Evolutionary conservation across 2,797 vertebrate species (phyloP).

Genomic region (Poliocrania exsul): DNA sequence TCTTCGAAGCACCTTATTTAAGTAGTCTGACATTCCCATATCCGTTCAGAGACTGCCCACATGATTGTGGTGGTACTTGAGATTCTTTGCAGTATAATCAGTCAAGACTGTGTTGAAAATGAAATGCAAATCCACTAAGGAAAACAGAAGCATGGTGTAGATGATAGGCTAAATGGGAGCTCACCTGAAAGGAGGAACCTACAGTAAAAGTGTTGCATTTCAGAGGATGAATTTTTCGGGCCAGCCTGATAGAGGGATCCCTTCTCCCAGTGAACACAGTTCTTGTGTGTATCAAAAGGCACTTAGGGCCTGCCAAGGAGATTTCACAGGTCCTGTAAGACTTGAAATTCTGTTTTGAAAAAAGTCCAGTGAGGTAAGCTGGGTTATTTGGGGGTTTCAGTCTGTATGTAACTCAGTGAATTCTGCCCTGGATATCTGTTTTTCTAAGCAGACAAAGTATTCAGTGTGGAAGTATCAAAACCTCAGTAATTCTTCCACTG

Average conservation of each 20-base stretch:
- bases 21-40: neutral
- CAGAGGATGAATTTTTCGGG: neutral
- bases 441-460: neutral
- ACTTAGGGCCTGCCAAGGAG: neutral
- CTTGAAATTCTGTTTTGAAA: neutral
- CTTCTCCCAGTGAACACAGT: neutral
- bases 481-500: neutral
- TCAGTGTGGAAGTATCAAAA: neutral
- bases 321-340: neutral
- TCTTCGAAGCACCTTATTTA: neutral
- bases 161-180: neutral
- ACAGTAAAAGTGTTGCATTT: neutral
- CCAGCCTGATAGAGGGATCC: neutral
- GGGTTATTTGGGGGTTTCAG: neutral
- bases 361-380: neutral
- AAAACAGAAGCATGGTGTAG: neutral
- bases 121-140: neutral
- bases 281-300: neutral
- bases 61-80: neutral
- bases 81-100: neutral
- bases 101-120: neutral
- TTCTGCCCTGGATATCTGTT: neutral
- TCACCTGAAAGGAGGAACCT: neutral
- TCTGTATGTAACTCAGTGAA: neutral
- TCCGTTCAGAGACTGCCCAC: neutral